These are phyloP conservation scores for Eilema griseolum DNA, from an alignment of 2,888 invertebrate species.

Conservation along the genomic window DNA sequence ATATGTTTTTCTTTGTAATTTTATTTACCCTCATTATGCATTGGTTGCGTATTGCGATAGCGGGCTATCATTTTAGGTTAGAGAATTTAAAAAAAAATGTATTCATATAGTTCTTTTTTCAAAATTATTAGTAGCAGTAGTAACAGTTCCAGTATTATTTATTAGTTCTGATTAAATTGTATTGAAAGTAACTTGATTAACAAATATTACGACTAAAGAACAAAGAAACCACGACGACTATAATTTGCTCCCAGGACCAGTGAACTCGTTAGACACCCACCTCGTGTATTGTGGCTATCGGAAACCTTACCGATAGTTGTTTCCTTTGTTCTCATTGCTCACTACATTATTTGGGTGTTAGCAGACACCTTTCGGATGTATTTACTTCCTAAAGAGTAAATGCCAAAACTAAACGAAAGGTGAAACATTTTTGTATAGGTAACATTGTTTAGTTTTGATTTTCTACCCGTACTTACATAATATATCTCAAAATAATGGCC, in stretches of 20 bases:
- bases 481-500: too few species aligned
- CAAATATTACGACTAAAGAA: neutral
- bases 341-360: neutral
- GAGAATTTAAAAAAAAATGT: neutral
- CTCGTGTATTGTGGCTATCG: neutral
- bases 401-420: neutral
- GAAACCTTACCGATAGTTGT: neutral
- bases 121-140: too few species aligned
- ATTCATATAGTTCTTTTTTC: too few species aligned
- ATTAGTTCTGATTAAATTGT: too few species aligned
- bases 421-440: neutral
- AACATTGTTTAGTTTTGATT: too few species aligned
- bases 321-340: neutral
- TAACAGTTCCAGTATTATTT: too few species aligned
- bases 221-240: neutral
- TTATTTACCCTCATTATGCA: neutral
- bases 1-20: neutral
- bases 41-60: neutral
- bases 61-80: neutral
- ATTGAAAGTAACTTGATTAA: neutral
- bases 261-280: neutral
- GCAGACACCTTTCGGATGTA: neutral
- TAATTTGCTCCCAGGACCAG: neutral
- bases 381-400: neutral
- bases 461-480: too few species aligned